A percentile compares a stretch with the other conserved stretches of the same genome.
Evolutionary conservation across 1,140 invertebrate genomes (phyloP).

Genomic region (Acromyrmex echinatior): DNA sequence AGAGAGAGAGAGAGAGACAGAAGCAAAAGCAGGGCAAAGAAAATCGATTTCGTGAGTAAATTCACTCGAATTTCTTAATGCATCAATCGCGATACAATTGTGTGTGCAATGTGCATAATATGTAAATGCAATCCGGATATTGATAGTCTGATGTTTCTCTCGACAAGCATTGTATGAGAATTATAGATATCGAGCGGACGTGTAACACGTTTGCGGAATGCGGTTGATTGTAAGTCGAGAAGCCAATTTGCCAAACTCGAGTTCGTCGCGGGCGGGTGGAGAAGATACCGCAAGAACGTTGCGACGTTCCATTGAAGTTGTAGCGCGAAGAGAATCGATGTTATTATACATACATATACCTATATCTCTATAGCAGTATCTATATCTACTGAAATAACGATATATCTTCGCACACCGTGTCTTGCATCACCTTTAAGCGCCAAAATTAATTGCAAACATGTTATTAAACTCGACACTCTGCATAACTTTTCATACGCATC

Average conservation of each 20-base stretch:
- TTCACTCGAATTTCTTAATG: slow-evolving; percentile 30
- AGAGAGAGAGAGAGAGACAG: background rate
- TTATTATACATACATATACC: slow-evolving; percentile 64
- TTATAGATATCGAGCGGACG: slow-evolving; percentile 62
- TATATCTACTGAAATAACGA: background rate
- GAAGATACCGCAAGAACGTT: slow-evolving; percentile 69
- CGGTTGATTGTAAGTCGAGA: slow-evolving; percentile 75
- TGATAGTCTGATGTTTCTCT: slow-evolving; percentile 58
- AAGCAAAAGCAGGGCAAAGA: background rate
- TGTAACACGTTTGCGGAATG: slow-evolving; percentile 75
- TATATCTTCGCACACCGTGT: slow-evolving; percentile 60
- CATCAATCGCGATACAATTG: background rate
- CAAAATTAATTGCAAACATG: slow-evolving; percentile 65
- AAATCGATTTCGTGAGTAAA: background rate
- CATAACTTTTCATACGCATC: slow-evolving; percentile 41
- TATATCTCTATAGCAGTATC: background rate
- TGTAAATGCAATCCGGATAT: slow-evolving; percentile 13
- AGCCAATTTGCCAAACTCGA: slow-evolving; percentile 77
- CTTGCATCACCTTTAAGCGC: slow-evolving; percentile 45
- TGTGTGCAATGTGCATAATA: background rate
- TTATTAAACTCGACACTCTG: slow-evolving; percentile 54
- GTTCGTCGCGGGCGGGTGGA: slow-evolving; percentile 53
- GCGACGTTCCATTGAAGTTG: slow-evolving; percentile 71
- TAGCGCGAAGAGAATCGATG: slow-evolving; percentile 54
- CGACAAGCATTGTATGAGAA: slow-evolving; percentile 38